These are phyloP conservation scores for Ennomos quercinarius DNA, from an alignment of 2,888 invertebrate genomes.

Conservation along the genomic window DNA sequence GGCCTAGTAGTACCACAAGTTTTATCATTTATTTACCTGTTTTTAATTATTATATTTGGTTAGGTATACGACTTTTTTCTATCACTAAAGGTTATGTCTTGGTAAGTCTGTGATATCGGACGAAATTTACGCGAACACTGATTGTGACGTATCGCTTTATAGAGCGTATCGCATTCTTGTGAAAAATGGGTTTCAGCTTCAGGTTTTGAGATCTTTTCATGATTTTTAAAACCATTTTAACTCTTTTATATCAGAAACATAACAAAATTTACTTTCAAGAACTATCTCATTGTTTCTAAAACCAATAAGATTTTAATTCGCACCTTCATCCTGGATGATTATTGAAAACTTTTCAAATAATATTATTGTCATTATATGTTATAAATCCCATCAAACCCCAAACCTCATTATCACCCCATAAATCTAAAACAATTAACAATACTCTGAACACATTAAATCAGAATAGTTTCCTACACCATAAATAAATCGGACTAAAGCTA, in stretches of 20 bases:
- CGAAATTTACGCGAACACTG: slow-evolving; percentile 75
- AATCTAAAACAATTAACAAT: slow-evolving; percentile 18
- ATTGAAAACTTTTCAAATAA: too few species aligned
- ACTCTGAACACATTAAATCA: slow-evolving; percentile 17
- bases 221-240: slow-evolving; percentile 51
- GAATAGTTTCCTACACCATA: slow-evolving; percentile 19
- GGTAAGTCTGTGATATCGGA: slow-evolving; percentile 44
- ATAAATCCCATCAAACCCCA: background rate
- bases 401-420: slow-evolving; percentile 1
- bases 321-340: too few species aligned
- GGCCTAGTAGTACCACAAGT: too few species aligned
- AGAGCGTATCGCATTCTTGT: slow-evolving; percentile 56
- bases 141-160: slow-evolving; percentile 78
- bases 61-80: background rate
- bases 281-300: too few species aligned
- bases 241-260: slow-evolving; percentile 31
- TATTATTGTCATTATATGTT: too few species aligned
- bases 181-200: slow-evolving; percentile 64
- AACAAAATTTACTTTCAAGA: too few species aligned
- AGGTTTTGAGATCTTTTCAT: slow-evolving; percentile 45
- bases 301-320: too few species aligned
- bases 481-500: slow-evolving; percentile 29
- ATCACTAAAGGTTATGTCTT: slow-evolving; percentile 17
- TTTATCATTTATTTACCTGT: too few species aligned
- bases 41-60: too few species aligned